Conservation (phyloP, 2,888 invertebrate genomes). For the Trachelus stipa region DNA sequence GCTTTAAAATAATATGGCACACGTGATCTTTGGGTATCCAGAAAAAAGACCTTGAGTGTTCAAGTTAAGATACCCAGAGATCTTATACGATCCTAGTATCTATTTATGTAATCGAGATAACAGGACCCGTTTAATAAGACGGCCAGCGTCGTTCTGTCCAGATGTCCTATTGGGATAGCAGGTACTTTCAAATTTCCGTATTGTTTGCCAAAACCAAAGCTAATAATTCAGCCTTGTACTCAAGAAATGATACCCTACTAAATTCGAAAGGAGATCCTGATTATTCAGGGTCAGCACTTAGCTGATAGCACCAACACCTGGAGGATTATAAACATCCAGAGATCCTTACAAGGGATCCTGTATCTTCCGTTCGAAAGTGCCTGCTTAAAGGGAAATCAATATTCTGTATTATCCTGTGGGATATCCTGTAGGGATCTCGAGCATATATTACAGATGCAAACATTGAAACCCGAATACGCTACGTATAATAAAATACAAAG, state of each 20-base stretch:
- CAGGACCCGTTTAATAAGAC: not conserved
- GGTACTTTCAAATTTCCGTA: not conserved
- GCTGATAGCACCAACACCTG: conserved; percentile 6
- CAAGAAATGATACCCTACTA: not conserved
- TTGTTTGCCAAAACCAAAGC: not conserved
- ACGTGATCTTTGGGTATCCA: not conserved
- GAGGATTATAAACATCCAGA: not conserved
- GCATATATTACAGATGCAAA: not conserved
- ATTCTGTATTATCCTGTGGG: not conserved
- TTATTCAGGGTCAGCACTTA: conserved; percentile 8
- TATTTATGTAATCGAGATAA: too few species aligned
- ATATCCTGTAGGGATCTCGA: not conserved
- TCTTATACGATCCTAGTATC: not conserved
- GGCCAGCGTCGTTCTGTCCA: not conserved
- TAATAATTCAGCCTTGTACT: conserved; percentile 4
- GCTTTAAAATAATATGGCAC: not conserved
- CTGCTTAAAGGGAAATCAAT: not conserved
- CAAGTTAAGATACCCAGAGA: not conserved
- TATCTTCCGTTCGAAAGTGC: not conserved
- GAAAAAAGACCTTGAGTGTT: not conserved
- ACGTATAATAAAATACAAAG: not conserved
- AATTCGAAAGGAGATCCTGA: conserved; percentile 4
- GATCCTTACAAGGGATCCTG: not conserved
- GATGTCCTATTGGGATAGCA: not conserved
- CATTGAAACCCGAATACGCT: not conserved